phyloP scores from a whole-genome alignment of 2,888 invertebrate species.

The Agrotis exclamationis region DNA sequence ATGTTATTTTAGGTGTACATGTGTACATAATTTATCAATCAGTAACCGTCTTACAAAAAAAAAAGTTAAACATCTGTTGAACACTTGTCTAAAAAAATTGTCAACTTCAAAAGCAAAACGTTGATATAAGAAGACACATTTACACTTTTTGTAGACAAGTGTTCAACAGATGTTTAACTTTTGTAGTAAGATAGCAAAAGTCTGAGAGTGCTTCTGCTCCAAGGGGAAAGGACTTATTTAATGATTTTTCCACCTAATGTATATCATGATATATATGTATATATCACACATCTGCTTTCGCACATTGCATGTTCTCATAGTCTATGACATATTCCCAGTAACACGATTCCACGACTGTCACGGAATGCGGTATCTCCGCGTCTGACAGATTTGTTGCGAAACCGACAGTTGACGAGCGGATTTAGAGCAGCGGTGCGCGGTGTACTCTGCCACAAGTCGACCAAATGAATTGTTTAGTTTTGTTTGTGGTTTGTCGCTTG shows the following conservation, averaged over 20 bases:
- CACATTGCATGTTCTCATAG: conserved; percentile 22
- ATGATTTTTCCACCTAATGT: no score
- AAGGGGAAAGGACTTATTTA: no score
- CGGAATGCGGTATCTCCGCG: conserved; percentile 51
- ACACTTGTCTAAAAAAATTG: no score
- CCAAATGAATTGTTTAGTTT: conserved; percentile 38
- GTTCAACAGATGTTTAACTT: no score
- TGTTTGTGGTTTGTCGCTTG: conserved; percentile 12
- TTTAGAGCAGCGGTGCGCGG: conserved; percentile 47
- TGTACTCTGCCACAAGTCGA: conserved; percentile 14
- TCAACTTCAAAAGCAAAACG: no score
- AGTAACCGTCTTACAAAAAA: no score
- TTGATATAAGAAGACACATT: no score
- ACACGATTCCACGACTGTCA: conserved; percentile 55
- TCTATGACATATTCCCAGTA: conserved; percentile 47
- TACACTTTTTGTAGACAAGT: no score
- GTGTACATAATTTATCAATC: neutral
- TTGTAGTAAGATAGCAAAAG: no score
- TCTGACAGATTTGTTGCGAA: conserved; percentile 60
- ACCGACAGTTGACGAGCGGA: conserved; percentile 38
- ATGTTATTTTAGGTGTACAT: neutral
- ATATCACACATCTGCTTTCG: neutral
- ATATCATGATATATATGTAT: no score
- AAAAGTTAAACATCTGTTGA: no score
- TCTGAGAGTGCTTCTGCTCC: no score